Evolutionary conservation across 2,113 vertebrate genomes (phyloP).

Genomic region (Taurulus bubalis): DNA sequence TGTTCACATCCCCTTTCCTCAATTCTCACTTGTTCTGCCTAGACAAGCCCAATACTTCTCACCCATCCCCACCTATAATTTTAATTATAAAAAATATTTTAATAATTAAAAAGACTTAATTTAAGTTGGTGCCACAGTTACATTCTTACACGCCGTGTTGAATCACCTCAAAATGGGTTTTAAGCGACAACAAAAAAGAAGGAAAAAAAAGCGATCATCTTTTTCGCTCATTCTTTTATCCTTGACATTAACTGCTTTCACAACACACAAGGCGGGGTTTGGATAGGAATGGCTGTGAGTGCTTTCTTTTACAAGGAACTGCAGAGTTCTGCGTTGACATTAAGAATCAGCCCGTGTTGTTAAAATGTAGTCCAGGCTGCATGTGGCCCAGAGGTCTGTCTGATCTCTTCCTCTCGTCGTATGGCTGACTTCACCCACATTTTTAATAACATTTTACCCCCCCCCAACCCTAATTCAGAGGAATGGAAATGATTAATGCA

Average conservation of each 20-base stretch:
- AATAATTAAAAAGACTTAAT: too few species aligned
- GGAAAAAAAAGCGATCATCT: not conserved
- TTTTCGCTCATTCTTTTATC: not conserved
- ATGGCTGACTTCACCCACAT: constrained; percentile 35
- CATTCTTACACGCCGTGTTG: constrained; percentile 1
- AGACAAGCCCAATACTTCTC: constrained; percentile 23
- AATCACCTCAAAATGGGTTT: constrained; percentile 23
- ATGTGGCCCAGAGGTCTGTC: constrained; percentile 17
- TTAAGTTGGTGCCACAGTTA: constrained; percentile 15
- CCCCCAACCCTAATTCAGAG: constrained; percentile 23
- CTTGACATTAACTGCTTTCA: not conserved
- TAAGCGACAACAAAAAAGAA: not conserved
- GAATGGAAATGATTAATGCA: constrained; percentile 53
- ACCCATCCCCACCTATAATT: constrained; percentile 8
- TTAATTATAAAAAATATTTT: too few species aligned
- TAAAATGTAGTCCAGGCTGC: constrained; percentile 5
- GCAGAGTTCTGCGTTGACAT: constrained; percentile 5
- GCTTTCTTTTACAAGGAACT: not conserved
- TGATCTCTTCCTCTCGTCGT: constrained; percentile 25
- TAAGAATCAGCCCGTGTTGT: constrained; percentile 1
- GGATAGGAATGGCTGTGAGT: not conserved
- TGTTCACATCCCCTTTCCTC: not conserved
- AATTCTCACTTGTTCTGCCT: constrained; percentile 27
- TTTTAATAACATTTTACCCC: constrained; percentile 53
- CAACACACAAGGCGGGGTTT: not conserved